Evolutionary conservation across 2,797 vertebrate genomes (phyloP).

Genomic region (Apodemus agrarius): DNA sequence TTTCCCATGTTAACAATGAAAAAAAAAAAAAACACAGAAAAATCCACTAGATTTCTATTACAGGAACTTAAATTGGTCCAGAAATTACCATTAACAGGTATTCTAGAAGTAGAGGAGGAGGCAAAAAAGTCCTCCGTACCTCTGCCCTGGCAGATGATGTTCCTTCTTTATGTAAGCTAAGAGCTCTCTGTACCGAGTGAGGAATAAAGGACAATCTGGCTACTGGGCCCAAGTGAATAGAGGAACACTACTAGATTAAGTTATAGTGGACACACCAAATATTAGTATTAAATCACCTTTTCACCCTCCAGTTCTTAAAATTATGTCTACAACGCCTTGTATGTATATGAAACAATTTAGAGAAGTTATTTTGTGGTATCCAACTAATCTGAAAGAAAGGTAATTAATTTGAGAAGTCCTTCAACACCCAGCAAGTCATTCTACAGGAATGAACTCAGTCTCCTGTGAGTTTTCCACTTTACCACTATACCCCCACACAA

Average conservation of each 20-base stretch:
- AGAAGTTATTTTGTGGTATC: neutral
- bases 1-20: neutral
- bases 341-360: neutral
- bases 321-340: neutral
- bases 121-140: neutral
- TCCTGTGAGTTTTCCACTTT: neutral
- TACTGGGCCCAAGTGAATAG: neutral
- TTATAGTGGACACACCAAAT: conserved; percentile 17
- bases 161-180: neutral
- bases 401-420: neutral
- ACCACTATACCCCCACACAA: neutral
- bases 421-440: neutral
- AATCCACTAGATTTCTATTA: neutral
- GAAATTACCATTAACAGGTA: neutral
- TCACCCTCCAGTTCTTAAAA: neutral
- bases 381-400: neutral
- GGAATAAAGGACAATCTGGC: conserved; percentile 5
- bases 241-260: neutral
- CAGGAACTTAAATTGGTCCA: neutral
- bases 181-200: neutral
- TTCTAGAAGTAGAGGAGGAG: conserved; percentile 2
- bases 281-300: neutral
- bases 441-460: neutral
- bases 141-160: neutral
- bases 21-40: conserved; percentile 62